A percentile compares a stretch with the other conserved stretches of the same genome.
Conservation (phyloP, 2,113 vertebrate species). For the Eonycteris spelaea region DNA sequence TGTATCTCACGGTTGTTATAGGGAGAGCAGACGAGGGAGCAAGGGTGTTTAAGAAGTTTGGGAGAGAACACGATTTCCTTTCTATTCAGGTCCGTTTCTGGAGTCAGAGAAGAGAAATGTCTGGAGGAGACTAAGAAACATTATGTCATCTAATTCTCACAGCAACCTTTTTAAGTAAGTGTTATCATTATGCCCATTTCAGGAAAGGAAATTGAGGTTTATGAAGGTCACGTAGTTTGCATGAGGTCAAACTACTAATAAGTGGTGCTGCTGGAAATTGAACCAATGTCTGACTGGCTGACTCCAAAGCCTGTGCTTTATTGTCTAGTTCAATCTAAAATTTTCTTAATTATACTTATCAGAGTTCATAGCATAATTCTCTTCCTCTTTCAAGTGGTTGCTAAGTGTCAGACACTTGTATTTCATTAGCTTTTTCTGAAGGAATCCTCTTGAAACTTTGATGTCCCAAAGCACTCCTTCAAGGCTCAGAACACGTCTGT, state of each 20-base stretch:
- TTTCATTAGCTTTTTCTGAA: slow-evolving; percentile 28
- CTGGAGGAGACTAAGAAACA: neutral
- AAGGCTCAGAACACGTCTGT: neutral
- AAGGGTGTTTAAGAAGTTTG: neutral
- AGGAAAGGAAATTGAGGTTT: neutral
- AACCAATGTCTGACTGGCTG: neutral
- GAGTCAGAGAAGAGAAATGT: neutral
- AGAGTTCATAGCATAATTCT: neutral
- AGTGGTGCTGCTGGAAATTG: neutral
- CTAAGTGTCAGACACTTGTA: neutral
- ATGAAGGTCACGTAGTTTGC: neutral
- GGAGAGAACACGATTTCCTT: neutral
- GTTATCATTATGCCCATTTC: neutral
- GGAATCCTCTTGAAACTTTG: slow-evolving; percentile 4
- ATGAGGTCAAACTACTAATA: neutral
- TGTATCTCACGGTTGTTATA: neutral
- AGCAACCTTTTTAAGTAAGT: neutral
- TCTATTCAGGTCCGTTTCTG: neutral
- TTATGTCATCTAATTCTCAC: neutral
- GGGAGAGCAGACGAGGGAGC: neutral
- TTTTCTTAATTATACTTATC: slow-evolving; percentile 44
- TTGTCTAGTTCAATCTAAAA: neutral
- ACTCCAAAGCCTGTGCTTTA: neutral
- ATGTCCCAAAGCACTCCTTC: neutral
- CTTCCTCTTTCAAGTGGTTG: slow-evolving; percentile 19